Evolutionary conservation across 2,888 invertebrate genomes (phyloP), one percentile per base, ranked within the genome.

Genomic region (Autographa gamma): DNA sequence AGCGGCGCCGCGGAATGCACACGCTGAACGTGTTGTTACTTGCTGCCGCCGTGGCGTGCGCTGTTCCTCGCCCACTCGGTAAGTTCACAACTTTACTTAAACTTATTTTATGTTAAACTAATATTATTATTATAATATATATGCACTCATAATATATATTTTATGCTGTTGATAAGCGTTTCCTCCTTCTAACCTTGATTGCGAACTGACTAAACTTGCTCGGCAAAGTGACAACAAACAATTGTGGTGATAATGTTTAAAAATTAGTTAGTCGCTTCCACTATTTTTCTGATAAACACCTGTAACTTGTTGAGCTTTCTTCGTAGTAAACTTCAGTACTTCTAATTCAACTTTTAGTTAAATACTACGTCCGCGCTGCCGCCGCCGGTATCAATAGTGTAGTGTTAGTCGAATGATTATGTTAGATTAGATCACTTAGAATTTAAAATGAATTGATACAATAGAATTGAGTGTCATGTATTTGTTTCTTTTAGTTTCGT

Each of bases 41-140:
- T 59, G 86, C 85, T 32, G 85, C 87, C 62, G 86, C 86, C 73
- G 87, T 90, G 61, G 91, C 89, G 73, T 89, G 89, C 85, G 89
- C 88, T 76, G 73, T 90, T 60, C 91, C 91, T 60, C 86, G 89
- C 66, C 89, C 91, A 60, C 84, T 90, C 71, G 92, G 94, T 94
- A 88, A 90, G 91, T 89, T 77, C 48, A 60, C 31, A 67, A 32
- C 71, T 14, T 63, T 11, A 66, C 59, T 60, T 56, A 66, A 69
- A 73, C 58, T 65, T 52, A 41, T 43, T 54, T 7, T 41, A 43
- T 43, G 43, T 18, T 68, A 32, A 59, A 38, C 13, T 38, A 43
- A n/a, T 71, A 38, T 13, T 41, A 34, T 60, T 56, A 56, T 48
- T 56, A 9, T 52, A 66, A 18, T 38, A 61, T 66, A 43, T 58